Conservation (phyloP, 2,888 invertebrate genomes). For the Marasmarcha lunaedactyla region DNA sequence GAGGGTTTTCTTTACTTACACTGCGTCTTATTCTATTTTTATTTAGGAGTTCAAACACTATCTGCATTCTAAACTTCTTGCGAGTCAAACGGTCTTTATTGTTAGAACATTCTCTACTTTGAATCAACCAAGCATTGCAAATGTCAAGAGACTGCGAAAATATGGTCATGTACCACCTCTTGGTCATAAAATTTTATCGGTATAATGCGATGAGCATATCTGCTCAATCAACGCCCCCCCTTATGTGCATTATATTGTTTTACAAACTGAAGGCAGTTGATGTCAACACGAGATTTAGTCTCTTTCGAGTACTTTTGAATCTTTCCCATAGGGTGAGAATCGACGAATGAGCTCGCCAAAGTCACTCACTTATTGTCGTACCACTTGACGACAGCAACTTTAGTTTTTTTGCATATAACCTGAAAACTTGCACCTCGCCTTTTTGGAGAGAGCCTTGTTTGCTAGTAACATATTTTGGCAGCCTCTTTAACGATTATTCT, state of each 20-base stretch:
- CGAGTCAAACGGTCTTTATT: background rate
- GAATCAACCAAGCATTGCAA: slow-evolving; percentile 2
- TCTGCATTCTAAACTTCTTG: background rate
- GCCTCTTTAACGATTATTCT: slow-evolving; percentile 11
- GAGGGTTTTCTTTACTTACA: too few species aligned
- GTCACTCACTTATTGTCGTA: slow-evolving; percentile 6
- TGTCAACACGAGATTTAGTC: background rate
- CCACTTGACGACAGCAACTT: slow-evolving; percentile 10
- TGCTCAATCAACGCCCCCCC: background rate
- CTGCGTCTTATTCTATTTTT: background rate
- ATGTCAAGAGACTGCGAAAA: slow-evolving; percentile 2
- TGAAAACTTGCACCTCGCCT: slow-evolving; percentile 4
- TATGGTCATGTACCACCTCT: slow-evolving; percentile 3
- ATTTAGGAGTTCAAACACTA: background rate
- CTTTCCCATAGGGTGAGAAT: background rate
- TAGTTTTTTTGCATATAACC: slow-evolving; percentile 10
- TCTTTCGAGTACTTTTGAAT: background rate
- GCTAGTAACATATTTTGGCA: slow-evolving; percentile 7
- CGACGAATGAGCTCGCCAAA: background rate
- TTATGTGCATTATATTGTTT: slow-evolving; percentile 1
- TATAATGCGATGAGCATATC: slow-evolving; percentile 1
- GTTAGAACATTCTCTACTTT: background rate
- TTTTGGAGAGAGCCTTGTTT: slow-evolving; percentile 7
- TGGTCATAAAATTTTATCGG: slow-evolving; percentile 1
- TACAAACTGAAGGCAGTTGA: background rate